Conservation (phyloP, 1,140 invertebrate species). For the Drosophila baimaii region DNA sequence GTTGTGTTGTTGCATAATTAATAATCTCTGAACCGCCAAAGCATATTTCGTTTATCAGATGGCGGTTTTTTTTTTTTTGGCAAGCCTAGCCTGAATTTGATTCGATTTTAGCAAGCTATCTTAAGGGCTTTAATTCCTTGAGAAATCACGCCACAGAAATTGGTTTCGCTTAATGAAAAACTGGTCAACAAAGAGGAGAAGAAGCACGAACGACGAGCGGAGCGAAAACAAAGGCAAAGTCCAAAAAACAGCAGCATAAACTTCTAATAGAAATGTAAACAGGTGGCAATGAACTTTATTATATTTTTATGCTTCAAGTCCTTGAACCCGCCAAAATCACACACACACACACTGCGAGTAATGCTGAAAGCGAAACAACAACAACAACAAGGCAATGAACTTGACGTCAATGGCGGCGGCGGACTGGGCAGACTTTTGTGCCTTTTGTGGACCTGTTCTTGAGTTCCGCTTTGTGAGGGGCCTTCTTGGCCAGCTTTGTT, state of each 20-base stretch:
- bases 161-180: slow-evolving; percentile 13
- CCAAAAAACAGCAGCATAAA: slow-evolving; percentile 33
- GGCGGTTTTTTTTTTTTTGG: neutral
- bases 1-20: slow-evolving; percentile 64
- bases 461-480: slow-evolving; percentile 48
- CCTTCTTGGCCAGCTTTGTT: slow-evolving; percentile 15
- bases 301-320: slow-evolving; percentile 73
- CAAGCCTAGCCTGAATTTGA: neutral
- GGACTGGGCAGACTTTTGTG: slow-evolving; percentile 35
- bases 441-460: slow-evolving; percentile 60
- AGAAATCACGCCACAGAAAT: slow-evolving; percentile 46
- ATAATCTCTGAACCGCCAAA: slow-evolving; percentile 46
- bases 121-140: slow-evolving; percentile 17
- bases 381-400: slow-evolving; percentile 51
- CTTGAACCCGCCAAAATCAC: slow-evolving; percentile 70
- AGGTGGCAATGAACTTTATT: slow-evolving; percentile 80
- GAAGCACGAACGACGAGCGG: neutral
- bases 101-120: neutral
- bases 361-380: slow-evolving; percentile 15
- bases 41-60: slow-evolving; percentile 13
- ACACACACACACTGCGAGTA: slow-evolving; percentile 16
- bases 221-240: slow-evolving; percentile 30
- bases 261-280: slow-evolving; percentile 73
- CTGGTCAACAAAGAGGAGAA: slow-evolving; percentile 20
- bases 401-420: slow-evolving; percentile 70